Base-by-base conservation (phyloP, 2,888 invertebrate species). In the Spisula solida region DNA sequence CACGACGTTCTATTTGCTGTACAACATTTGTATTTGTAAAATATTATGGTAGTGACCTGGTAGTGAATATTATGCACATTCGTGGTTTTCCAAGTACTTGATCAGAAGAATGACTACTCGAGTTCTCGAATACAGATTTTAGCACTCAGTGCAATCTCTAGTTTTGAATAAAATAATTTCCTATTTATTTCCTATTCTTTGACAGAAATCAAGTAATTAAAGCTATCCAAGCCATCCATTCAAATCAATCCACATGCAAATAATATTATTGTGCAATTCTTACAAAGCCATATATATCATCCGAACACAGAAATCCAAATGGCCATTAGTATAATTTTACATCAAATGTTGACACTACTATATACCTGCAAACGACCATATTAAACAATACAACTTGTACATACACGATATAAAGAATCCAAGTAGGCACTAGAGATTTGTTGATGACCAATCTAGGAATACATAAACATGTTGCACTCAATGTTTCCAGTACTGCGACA, bases 341-440 rank as follows among this genome's bases (percentile, higher is more conserved):
- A 56, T 20, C 12, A 70, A 70, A 70, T 70, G 29, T 29, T 70
- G 70, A 70, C 70, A 70, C 70, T 12, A 70, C 31, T 70, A 70
- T 70, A 70, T 4, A 31, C 16, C 31, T 70, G 70, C 29, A 8
- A 70, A 16, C 29, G 12, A 70, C n/a, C 29, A 8, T 29, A 31
- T 70, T n/a, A 70, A 14, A n/a, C n/a, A n/a, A n/a, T n/a, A n/a
- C n/a, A n/a, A 70, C 12, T 12, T 29, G 20, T 16, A 56, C 18
- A 56, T 56, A 56, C 5, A 29, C 29, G 31, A 10, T 29, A 70
- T 29, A 29, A 70, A 10, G 10, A 29, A 70, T 29, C 29, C 29
- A 31, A 70, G 70, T 70, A 70, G 29, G 16, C 29, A 31, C 16
- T 29, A 29, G 70, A 31, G 70, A 70, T 31, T 12, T 12, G 14